A percentile compares a stretch with the other conserved stretches of the same genome.
Conservation (phyloP, 2,888 invertebrate species). For the Malacosoma neustria region DNA sequence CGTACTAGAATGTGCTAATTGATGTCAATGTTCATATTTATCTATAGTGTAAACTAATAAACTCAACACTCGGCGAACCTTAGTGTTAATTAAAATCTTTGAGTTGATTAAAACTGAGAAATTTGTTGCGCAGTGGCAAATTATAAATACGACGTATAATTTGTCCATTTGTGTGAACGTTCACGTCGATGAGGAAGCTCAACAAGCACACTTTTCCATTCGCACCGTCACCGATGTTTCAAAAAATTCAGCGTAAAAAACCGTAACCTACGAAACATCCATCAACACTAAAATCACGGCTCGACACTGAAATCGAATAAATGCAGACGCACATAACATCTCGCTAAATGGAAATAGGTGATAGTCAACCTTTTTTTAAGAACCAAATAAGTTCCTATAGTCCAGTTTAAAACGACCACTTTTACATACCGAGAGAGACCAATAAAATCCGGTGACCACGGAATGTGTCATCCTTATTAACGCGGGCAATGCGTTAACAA, state of each 20-base stretch:
- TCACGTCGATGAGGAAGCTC: conserved; percentile 19
- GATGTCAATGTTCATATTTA: conserved; percentile 47
- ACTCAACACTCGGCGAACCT: conserved; percentile 21
- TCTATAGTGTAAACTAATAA: conserved; percentile 26
- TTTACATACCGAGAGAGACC: conserved; percentile 25
- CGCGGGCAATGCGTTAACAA: conserved; percentile 48
- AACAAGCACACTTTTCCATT: conserved; percentile 27
- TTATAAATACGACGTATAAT: conserved; percentile 12
- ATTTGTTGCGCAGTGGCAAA: conserved; percentile 14
- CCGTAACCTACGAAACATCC: conserved; percentile 48
- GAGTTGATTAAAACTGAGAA: conserved; percentile 22
- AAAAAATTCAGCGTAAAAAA: conserved; percentile 44
- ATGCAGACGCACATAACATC: conserved; percentile 47
- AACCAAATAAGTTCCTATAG: conserved; percentile 33
- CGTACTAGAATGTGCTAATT: conserved; percentile 36
- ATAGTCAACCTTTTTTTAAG: conserved; percentile 14
- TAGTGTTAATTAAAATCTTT: conserved; percentile 31
- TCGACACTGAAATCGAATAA: conserved; percentile 55
- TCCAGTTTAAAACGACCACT: conserved; percentile 27
- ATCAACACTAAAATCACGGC: conserved; percentile 56
- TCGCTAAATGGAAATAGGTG: conserved; percentile 48
- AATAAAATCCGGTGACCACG: conserved; percentile 33
- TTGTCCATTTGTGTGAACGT: conserved; percentile 7
- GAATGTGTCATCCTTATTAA: conserved; percentile 50
- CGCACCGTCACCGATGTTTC: conserved; percentile 31